A percentile compares a stretch with the other conserved stretches of the same genome.
phyloP scores from a whole-genome alignment of 2,797 vertebrate species.

The Smutsia gigantea region DNA sequence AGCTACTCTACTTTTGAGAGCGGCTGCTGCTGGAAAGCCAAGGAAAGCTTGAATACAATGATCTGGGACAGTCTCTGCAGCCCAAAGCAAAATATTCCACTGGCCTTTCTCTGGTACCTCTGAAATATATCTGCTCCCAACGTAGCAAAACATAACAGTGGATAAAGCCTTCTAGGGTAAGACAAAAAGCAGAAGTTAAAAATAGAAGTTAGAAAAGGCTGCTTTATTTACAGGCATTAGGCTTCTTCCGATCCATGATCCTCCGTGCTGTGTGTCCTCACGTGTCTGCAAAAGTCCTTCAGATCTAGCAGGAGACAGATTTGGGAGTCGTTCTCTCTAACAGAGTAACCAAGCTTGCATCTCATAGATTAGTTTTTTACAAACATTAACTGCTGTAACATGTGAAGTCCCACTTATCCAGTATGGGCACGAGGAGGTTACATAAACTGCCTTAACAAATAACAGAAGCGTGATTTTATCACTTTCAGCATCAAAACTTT shows the following conservation, averaged over 20 bases:
- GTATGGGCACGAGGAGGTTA: neutral
- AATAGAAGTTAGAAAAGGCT: neutral
- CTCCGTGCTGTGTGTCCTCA: neutral
- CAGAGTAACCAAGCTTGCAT: neutral
- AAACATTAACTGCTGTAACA: neutral
- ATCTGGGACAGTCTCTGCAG: neutral
- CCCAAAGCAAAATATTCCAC: neutral
- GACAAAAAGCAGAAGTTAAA: neutral
- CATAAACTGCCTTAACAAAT: neutral
- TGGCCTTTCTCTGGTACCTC: neutral
- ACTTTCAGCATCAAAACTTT: neutral
- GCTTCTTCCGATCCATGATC: neutral
- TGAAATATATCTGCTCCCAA: neutral
- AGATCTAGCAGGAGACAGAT: neutral
- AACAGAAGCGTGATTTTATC: constrained; percentile 29
- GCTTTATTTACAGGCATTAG: neutral
- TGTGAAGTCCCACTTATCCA: neutral
- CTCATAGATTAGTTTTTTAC: neutral
- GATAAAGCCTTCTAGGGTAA: neutral
- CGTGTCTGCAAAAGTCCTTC: neutral
- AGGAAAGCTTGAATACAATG: neutral
- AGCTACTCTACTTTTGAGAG: neutral
- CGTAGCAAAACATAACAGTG: neutral
- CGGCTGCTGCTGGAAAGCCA: neutral
- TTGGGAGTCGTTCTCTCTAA: neutral